Conservation (phyloP, 1,140 invertebrate genomes). For the Lasioglossum albipes region DNA sequence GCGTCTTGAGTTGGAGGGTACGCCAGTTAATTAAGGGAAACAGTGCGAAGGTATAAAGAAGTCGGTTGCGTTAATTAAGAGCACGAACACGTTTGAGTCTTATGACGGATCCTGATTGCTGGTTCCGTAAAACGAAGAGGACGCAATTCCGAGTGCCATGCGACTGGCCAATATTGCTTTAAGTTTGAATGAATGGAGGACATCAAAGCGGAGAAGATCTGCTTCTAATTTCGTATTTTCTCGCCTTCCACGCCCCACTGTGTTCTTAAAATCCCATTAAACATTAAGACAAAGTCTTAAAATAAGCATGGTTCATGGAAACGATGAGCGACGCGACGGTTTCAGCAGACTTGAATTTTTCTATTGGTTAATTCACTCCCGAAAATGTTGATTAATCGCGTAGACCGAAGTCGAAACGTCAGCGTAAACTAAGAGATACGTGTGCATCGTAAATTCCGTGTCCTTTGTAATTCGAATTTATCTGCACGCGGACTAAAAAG, state of each 20-base stretch:
- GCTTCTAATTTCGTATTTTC: neutral
- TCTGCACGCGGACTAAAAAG: neutral
- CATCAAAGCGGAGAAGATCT: neutral
- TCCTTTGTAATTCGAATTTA: too few relatives aligned
- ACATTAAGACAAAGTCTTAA: neutral
- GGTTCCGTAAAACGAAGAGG: neutral
- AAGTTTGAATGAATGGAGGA: neutral
- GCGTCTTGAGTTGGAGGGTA: neutral
- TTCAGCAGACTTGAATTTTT: too few relatives aligned
- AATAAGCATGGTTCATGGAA: too few relatives aligned
- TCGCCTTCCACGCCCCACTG: neutral
- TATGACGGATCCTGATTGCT: slow-evolving; percentile 31
- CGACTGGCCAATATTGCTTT: neutral
- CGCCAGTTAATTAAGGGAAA: slow-evolving; percentile 44
- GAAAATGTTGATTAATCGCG: too few relatives aligned
- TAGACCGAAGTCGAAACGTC: too few relatives aligned
- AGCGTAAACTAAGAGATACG: too few relatives aligned
- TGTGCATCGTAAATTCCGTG: too few relatives aligned
- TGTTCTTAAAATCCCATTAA: neutral
- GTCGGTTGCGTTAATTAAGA: slow-evolving; percentile 38
- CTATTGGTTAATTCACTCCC: too few relatives aligned
- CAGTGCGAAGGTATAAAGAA: slow-evolving; percentile 18
- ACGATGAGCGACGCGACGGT: too few relatives aligned
- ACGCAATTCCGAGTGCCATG: neutral
- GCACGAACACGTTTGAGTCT: slow-evolving; percentile 25